A percentile compares a stretch with the other conserved stretches of the same genome.
These are phyloP conservation scores for Flexamia atlantica DNA, from an alignment of 2,888 invertebrate genomes.

Conservation along the genomic window DNA sequence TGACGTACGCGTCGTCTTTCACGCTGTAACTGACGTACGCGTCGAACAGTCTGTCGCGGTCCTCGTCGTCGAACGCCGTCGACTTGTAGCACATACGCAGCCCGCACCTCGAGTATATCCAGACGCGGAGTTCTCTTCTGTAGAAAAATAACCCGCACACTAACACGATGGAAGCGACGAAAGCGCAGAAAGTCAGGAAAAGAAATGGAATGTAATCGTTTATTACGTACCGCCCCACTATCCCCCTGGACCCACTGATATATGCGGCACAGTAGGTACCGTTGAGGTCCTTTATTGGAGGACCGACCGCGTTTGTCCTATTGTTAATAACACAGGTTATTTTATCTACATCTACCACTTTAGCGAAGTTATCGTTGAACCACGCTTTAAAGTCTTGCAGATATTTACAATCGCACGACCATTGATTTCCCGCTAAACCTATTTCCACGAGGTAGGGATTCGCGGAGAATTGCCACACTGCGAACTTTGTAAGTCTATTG, in stretches of 20 bases:
- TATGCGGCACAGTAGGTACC: conserved; percentile 83
- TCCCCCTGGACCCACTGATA: conserved; percentile 69
- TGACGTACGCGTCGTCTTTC: conserved; percentile 94
- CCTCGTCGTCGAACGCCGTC: conserved; percentile 88
- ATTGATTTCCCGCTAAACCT: conserved; percentile 89
- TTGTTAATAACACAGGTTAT: conserved; percentile 88
- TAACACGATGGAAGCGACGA: conserved; percentile 78
- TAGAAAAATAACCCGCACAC: conserved; percentile 81
- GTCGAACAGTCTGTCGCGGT: conserved; percentile 93
- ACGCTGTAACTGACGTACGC: conserved; percentile 97
- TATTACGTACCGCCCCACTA: conserved; percentile 76
- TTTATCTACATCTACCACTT: conserved; percentile 87
- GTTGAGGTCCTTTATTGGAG: conserved; percentile 86
- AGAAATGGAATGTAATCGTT: conserved; percentile 90
- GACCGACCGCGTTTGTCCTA: conserved; percentile 83
- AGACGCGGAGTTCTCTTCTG: conserved; percentile 88
- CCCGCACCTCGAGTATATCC: conserved; percentile 92
- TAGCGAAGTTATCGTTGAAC: conserved; percentile 87
- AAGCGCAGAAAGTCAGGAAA: conserved; percentile 86
- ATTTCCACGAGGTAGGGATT: conserved; percentile 94
- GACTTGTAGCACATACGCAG: conserved; percentile 92
- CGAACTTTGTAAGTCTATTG: conserved; percentile 88
- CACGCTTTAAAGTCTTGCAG: conserved; percentile 88
- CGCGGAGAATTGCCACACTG: conserved; percentile 90
- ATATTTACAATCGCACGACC: conserved; percentile 95